These are phyloP conservation scores for Nomada flava DNA, from an alignment of 2,888 invertebrate genomes.

Conservation along the genomic window DNA sequence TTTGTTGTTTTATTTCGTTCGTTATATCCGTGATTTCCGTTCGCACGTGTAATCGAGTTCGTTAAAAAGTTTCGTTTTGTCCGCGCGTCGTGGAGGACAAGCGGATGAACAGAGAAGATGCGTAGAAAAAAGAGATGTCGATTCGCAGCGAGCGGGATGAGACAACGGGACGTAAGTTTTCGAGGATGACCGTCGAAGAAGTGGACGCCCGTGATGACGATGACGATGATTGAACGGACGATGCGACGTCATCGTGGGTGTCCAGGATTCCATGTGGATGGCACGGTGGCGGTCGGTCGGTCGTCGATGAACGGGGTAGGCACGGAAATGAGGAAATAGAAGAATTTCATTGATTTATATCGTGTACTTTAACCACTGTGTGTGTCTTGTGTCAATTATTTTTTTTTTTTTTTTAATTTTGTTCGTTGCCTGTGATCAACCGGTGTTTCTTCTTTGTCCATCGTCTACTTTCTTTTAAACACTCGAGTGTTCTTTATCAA, in stretches of 20 bases:
- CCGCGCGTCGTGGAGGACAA: conserved; percentile 10
- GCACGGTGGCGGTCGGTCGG: conserved; percentile 49
- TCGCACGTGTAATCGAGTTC: conserved; percentile 9
- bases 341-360: conserved; percentile 82
- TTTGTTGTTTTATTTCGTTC: conserved; percentile 9
- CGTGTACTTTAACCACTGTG: conserved; percentile 64
- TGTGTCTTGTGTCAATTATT: conserved; percentile 68
- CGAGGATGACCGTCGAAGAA: conserved; percentile 34
- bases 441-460: conserved; percentile 13
- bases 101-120: conserved; percentile 40
- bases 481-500: not conserved
- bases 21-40: conserved; percentile 15
- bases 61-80: conserved; percentile 21
- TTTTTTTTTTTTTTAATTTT: conserved; percentile 35
- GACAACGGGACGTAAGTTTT: conserved; percentile 20
- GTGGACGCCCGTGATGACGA: conserved; percentile 54
- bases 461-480: not conserved
- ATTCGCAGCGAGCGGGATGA: conserved; percentile 34
- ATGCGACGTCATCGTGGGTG: conserved; percentile 58
- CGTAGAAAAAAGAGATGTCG: conserved; percentile 21
- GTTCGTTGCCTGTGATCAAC: conserved; percentile 26
- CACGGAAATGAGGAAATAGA: conserved; percentile 84
- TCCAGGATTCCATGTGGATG: conserved; percentile 56
- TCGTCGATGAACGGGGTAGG: conserved; percentile 67
- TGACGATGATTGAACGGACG: conserved; percentile 52